A percentile compares a stretch with the other conserved stretches of the same genome.
Conservation (phyloP, 2,888 invertebrate genomes). For the Chrysotoxum bicinctum region DNA sequence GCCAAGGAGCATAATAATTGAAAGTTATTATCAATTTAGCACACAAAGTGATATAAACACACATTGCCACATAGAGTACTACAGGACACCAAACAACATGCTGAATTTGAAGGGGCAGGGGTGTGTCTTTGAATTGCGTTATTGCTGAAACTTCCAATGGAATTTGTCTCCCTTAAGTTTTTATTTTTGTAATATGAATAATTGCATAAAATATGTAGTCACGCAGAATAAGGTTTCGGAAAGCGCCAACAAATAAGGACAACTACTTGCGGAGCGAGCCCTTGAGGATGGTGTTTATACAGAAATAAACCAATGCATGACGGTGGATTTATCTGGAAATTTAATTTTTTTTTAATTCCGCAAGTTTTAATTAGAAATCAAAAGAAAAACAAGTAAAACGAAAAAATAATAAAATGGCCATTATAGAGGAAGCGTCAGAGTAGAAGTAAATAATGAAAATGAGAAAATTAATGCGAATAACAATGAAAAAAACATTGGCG, state of each 20-base stretch:
- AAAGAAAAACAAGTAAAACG: constrained; percentile 19
- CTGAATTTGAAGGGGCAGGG: background rate
- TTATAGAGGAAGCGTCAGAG: background rate
- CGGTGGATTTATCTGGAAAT: constrained; percentile 11
- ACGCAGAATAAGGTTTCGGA: background rate
- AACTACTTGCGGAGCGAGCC: background rate
- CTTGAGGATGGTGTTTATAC: constrained; percentile 19
- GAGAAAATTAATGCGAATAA: background rate
- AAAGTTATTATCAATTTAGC: constrained; percentile 59
- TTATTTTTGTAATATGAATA: background rate
- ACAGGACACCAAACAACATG: background rate
- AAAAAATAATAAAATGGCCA: background rate
- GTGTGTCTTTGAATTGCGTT: background rate
- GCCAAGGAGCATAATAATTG: constrained; percentile 52
- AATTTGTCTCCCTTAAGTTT: constrained; percentile 7
- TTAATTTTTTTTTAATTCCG: constrained; percentile 64
- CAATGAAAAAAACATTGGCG: constrained; percentile 13
- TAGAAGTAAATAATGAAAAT: background rate
- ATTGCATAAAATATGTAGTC: constrained; percentile 32
- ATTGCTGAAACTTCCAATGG: background rate
- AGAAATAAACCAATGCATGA: constrained; percentile 39
- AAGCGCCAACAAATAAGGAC: background rate
- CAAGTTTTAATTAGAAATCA: constrained; percentile 70
- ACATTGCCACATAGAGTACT: background rate
- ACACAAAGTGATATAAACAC: constrained; percentile 40